Conservation (phyloP, 2,888 invertebrate species). For the Tipula vernalis region DNA sequence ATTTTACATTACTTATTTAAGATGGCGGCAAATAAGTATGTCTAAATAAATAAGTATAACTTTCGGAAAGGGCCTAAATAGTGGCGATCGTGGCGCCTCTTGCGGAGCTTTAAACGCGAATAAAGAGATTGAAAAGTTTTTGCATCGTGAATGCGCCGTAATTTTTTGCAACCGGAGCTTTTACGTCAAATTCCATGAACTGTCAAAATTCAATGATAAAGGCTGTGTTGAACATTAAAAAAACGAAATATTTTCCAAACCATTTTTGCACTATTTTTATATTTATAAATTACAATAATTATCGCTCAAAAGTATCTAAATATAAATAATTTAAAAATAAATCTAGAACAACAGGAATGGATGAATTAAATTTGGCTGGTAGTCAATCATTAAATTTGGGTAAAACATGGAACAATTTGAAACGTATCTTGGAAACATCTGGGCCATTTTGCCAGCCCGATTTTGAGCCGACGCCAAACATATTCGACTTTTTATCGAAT, state of each 20-base stretch:
- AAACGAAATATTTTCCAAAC: background rate
- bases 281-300: background rate
- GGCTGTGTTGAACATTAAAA: background rate
- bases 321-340: background rate
- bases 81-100: no score
- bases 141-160: background rate
- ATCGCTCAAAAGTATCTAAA: background rate
- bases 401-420: conserved; percentile 69
- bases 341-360: conserved; percentile 14
- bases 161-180: background rate
- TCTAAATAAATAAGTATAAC: no score
- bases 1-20: no score
- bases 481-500: conserved; percentile 69
- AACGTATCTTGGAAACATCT: conserved; percentile 74
- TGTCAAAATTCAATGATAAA: background rate
- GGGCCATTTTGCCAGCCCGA: conserved; percentile 91
- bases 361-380: conserved; percentile 25
- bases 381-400: background rate
- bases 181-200: background rate
- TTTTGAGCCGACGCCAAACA: conserved; percentile 77
- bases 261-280: background rate
- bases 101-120: no score
- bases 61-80: no score
- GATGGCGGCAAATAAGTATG: no score
- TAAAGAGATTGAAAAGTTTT: no score